Evolutionary conservation across 2,888 invertebrate genomes (phyloP).

Genomic region (Diabrotica balteata): DNA sequence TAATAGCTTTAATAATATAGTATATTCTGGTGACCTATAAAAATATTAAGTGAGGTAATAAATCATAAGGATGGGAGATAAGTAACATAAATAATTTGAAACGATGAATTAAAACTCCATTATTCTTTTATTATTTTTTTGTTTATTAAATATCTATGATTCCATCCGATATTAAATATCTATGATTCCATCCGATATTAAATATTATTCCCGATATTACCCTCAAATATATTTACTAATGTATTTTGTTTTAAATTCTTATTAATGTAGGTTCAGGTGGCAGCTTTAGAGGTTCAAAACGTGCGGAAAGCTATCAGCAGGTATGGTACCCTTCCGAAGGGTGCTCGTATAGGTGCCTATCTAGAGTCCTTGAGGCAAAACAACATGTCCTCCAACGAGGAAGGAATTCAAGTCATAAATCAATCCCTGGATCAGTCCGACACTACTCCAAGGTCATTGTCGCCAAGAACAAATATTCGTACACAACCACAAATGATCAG

Average conservation of each 20-base stretch:
- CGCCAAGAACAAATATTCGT: constrained; percentile 71
- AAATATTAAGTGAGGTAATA: too few relatives aligned
- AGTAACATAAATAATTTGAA: too few relatives aligned
- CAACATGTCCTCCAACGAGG: constrained; percentile 64
- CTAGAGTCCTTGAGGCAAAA: constrained; percentile 90
- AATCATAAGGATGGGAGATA: too few relatives aligned
- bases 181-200: too few relatives aligned
- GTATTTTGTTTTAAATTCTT: not conserved
- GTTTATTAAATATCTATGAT: too few relatives aligned
- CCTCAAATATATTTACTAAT: too few relatives aligned
- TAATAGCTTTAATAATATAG: not conserved
- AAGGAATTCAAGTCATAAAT: constrained; percentile 47
- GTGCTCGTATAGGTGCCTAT: constrained; percentile 94
- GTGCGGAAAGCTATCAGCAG: constrained; percentile 93
- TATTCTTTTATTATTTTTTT: too few relatives aligned
- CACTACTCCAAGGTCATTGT: constrained; percentile 65
- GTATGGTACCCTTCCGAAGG: constrained; percentile 96
- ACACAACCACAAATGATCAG: constrained; percentile 85
- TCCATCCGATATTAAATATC: too few relatives aligned
- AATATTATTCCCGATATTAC: too few relatives aligned
- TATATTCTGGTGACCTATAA: too few relatives aligned
- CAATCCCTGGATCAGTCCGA: constrained; percentile 54
- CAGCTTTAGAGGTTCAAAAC: constrained; percentile 94
- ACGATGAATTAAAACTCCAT: too few relatives aligned
- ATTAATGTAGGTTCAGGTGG: constrained; percentile 74